Percentiles rank a stretch among this genome's conserved stretches.
Conservation (phyloP, 2,113 vertebrate species). For the Speoplatyrhinus poulsoni region DNA sequence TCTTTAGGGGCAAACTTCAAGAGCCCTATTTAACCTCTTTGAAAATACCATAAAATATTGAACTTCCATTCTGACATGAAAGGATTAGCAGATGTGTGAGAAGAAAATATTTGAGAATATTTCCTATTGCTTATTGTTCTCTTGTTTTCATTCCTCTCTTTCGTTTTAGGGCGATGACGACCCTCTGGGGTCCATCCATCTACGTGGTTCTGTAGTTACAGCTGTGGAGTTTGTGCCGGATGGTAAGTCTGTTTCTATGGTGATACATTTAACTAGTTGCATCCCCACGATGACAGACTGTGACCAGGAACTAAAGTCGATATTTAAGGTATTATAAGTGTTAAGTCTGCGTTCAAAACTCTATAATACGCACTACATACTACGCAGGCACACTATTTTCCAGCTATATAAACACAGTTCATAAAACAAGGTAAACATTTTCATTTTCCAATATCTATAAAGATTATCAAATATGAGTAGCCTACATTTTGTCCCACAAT, state of each 20-base stretch:
- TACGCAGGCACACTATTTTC: too few relatives aligned
- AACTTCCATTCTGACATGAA: too few relatives aligned
- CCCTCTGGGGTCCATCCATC: constrained; percentile 87
- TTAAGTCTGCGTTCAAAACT: too few relatives aligned
- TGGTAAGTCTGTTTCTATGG: constrained; percentile 70
- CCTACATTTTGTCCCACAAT: too few relatives aligned
- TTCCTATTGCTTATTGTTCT: background rate
- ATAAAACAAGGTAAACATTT: too few relatives aligned
- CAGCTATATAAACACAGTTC: too few relatives aligned
- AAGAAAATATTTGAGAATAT: background rate
- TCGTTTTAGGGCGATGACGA: constrained; percentile 79
- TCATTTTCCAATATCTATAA: too few relatives aligned
- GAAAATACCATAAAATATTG: too few relatives aligned
- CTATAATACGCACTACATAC: too few relatives aligned
- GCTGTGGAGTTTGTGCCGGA: constrained; percentile 88
- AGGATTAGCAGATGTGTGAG: background rate
- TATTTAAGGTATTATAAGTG: constrained; percentile 3
- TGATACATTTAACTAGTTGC: background rate
- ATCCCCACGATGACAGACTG: background rate
- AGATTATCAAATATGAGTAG: too few relatives aligned
- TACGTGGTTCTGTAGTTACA: constrained; percentile 91
- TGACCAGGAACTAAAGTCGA: background rate
- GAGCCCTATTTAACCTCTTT: too few relatives aligned
- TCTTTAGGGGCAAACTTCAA: too few relatives aligned
- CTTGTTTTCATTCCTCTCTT: background rate